These are phyloP conservation scores for Periplaneta americana DNA, from an alignment of 1,140 invertebrate species.

Conservation along the genomic window DNA sequence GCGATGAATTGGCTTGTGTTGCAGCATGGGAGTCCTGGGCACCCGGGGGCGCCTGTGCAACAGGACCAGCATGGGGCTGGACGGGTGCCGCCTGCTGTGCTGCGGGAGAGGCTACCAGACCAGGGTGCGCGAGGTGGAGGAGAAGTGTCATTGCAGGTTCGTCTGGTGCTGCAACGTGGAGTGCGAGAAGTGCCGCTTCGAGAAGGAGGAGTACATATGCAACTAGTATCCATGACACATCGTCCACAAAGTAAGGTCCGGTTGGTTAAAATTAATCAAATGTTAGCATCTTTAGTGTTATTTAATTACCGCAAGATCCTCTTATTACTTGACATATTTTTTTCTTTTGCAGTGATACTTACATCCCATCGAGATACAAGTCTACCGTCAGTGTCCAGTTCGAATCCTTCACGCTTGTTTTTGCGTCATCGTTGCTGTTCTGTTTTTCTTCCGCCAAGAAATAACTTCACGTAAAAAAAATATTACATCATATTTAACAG, in stretches of 20 bases:
- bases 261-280: neutral
- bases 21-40: slow-evolving; percentile 72
- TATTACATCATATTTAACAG: too few relatives aligned
- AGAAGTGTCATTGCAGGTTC: slow-evolving; percentile 90
- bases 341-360: too few relatives aligned
- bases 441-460: too few relatives aligned
- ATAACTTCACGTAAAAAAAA: too few relatives aligned
- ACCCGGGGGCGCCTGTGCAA: slow-evolving; percentile 81
- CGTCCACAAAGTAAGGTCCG: neutral
- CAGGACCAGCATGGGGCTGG: slow-evolving; percentile 68
- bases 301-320: too few relatives aligned
- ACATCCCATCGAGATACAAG: too few relatives aligned
- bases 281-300: too few relatives aligned
- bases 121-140: slow-evolving; percentile 71
- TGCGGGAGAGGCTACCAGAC: slow-evolving; percentile 91
- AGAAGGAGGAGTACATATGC: slow-evolving; percentile 77
- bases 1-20: slow-evolving; percentile 13
- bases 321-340: too few relatives aligned
- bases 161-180: slow-evolving; percentile 90
- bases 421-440: too few relatives aligned
- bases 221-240: slow-evolving; percentile 53
- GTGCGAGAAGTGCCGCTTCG: slow-evolving; percentile 77
- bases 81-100: slow-evolving; percentile 79
- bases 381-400: neutral
- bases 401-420: too few relatives aligned